phyloP scores from a whole-genome alignment of 1,140 invertebrate species.

The Neoseiulus cucumeris region DNA sequence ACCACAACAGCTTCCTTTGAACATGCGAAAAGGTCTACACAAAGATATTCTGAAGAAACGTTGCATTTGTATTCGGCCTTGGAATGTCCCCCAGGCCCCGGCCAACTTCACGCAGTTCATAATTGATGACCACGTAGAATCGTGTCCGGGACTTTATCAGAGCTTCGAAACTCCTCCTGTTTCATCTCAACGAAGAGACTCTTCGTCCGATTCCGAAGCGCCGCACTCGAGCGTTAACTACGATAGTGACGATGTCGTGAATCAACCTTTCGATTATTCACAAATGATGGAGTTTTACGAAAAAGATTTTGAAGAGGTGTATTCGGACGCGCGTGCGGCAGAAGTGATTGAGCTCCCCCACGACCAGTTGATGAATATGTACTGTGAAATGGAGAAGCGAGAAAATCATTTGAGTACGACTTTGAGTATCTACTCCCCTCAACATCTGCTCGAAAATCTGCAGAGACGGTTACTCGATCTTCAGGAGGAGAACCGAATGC shows the following conservation, averaged over 20 bases:
- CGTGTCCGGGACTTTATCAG: neutral
- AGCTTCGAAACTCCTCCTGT: conserved; percentile 1
- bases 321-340: neutral
- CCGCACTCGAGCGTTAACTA: conserved; percentile 5
- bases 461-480: neutral
- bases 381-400: conserved; percentile 1
- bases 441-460: neutral
- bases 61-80: neutral
- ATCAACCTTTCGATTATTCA: neutral
- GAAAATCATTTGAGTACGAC: neutral
- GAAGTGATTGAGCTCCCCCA: conserved; percentile 5
- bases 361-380: neutral
- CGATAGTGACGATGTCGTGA: neutral
- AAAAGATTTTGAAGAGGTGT: conserved; percentile 4
- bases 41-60: neutral
- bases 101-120: conserved; percentile 9
- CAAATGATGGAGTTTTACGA: neutral
- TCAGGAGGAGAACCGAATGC: neutral
- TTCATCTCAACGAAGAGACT: neutral
- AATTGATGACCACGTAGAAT: neutral
- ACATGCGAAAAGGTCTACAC: neutral
- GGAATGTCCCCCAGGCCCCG: neutral
- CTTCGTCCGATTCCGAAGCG: neutral
- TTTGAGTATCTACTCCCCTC: neutral
- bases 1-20: neutral